Evolutionary conservation across 2,797 vertebrate genomes (phyloP), one percentile per base, ranked within the genome.

Genomic region (Epinephelus coioides): DNA sequence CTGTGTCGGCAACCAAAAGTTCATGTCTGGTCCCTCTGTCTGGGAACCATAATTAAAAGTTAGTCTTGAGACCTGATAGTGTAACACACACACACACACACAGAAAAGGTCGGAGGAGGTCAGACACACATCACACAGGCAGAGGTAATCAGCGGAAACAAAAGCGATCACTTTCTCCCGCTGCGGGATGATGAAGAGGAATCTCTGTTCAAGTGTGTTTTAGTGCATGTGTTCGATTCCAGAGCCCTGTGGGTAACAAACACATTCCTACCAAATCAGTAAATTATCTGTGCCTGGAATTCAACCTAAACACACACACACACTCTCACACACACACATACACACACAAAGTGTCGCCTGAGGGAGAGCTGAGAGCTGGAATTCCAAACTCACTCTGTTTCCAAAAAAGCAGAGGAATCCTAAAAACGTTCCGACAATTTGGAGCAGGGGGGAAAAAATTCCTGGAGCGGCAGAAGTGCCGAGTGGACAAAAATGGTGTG

Each of bases 231-330:
- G 59, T 83, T 82, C 27, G 79, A 78, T 62, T 92, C 88, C 78
- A 91, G 78, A 86, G 72, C 72, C 73, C 86, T 89, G 86, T 66
- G 89, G 91, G 81, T 89, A 93, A 92, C 89, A 93, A 92, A 94
- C 84, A 93, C 86, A 94, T 94, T 95, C 94, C 93, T 91, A 51
- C 44, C 83, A 93, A 94, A 94, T 95, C 90, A 81, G 88, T 90
- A 91, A 94, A 95, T 89, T 87, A 93, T 92, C 91, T 88, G 85
- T 67, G 81, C 65, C 76, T 92, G 88, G 89, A 88, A 89, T 81
- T 78, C 74, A 87, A 82, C 77, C 70, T 69, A 80, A 44, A 66
- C 61, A 62, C 62, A 69, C 81, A 76, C 62, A 47, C 57, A 63
- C 34, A 64, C 67, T 66, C 40, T 2, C 40, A 3, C 40, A 43